phyloP scores from a whole-genome alignment of 2,888 invertebrate species.

The Amblyjoppa proteus region DNA sequence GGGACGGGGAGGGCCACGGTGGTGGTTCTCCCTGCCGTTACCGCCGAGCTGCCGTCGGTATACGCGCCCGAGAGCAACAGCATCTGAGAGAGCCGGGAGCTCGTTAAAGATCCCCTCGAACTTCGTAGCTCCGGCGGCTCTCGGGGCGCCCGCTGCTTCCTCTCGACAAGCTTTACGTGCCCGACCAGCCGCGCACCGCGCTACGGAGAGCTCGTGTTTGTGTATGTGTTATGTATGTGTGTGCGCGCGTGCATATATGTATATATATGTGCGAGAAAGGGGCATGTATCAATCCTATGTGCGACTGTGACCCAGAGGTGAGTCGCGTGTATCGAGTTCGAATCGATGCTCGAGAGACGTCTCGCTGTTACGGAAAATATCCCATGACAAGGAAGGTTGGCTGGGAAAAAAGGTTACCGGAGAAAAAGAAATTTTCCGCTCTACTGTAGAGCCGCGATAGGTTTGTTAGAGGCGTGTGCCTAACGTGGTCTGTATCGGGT shows the following conservation, averaged over 20 bases:
- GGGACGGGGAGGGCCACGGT: conserved; percentile 9
- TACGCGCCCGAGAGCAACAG: conserved; percentile 50
- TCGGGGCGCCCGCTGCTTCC: conserved; percentile 17
- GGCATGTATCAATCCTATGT: too few relatives aligned
- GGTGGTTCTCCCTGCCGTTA: conserved; percentile 57
- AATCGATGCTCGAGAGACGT: too few relatives aligned
- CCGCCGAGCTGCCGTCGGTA: conserved; percentile 46
- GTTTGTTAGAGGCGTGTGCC: too few relatives aligned
- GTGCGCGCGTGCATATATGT: not conserved
- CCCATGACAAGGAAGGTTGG: too few relatives aligned
- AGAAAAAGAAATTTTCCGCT: too few relatives aligned
- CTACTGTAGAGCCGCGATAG: too few relatives aligned
- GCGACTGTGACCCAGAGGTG: too few relatives aligned
- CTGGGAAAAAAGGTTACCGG: too few relatives aligned
- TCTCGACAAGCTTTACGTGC: conserved; percentile 59
- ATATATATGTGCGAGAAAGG: not conserved
- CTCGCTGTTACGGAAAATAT: too few relatives aligned
- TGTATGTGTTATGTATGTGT: conserved; percentile 15
- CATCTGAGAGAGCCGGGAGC: conserved; percentile 63
- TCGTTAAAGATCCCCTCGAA: conserved; percentile 69
- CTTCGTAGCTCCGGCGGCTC: conserved; percentile 39
- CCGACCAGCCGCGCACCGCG: conserved; percentile 32
- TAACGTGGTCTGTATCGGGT: too few relatives aligned
- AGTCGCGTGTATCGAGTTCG: too few relatives aligned
- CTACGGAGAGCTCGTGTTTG: conserved; percentile 2